These are phyloP conservation scores for Mesorhabditis sp. DNA, from an alignment of 2,888 invertebrate species.

Conservation along the genomic window DNA sequence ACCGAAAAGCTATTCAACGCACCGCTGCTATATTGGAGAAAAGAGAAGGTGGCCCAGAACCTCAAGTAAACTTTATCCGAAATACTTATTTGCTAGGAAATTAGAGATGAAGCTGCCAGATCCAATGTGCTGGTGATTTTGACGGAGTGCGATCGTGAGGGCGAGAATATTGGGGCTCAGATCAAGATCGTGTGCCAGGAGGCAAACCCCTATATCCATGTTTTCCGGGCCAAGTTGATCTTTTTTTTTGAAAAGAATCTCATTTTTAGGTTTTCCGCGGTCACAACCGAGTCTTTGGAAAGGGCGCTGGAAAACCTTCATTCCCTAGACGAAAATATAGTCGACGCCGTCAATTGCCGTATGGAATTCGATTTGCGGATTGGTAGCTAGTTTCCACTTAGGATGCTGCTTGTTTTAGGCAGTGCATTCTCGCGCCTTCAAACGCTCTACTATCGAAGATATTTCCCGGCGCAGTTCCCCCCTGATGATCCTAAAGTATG, in stretches of 20 bases:
- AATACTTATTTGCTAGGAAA: constrained; percentile 7
- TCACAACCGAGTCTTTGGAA: constrained; percentile 77
- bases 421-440: constrained; percentile 97
- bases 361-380: constrained; percentile 86
- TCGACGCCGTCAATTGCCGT: constrained; percentile 79
- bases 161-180: constrained; percentile 97
- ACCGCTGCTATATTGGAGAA: constrained; percentile 65
- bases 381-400: constrained; percentile 61
- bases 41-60: no score
- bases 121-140: constrained; percentile 78
- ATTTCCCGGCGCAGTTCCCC: no score
- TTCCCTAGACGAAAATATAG: constrained; percentile 72
- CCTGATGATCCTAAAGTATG: no score
- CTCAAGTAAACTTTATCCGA: no score
- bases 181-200: constrained; percentile 77
- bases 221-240: constrained; percentile 44
- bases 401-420: constrained; percentile 24
- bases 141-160: constrained; percentile 99
- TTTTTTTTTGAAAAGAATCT: neutral
- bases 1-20: constrained; percentile 75
- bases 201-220: constrained; percentile 64
- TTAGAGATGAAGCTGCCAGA: constrained; percentile 60
- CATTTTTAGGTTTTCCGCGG: constrained; percentile 81
- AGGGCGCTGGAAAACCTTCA: constrained; percentile 77
- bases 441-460: constrained; percentile 24